These are phyloP conservation scores for Catocala fraxini DNA, from an alignment of 2,888 invertebrate genomes.

Conservation along the genomic window DNA sequence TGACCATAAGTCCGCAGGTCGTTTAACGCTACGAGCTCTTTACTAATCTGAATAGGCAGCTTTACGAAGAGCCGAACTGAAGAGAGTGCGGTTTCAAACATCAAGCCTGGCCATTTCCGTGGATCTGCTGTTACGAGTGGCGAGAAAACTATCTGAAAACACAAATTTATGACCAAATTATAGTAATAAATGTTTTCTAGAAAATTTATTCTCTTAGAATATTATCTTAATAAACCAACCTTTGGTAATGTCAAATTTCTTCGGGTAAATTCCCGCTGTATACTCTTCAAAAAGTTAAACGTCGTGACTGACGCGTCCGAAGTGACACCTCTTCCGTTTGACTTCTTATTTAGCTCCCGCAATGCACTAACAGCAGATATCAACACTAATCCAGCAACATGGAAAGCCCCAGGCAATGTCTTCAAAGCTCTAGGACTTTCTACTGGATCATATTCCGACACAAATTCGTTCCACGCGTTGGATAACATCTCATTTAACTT, in stretches of 20 bases:
- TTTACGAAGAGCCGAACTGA: slow-evolving; percentile 62
- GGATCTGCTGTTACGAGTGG: slow-evolving; percentile 79
- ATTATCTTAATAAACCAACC: slow-evolving; percentile 53
- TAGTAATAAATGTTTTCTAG: no score
- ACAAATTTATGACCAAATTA: slow-evolving; percentile 1
- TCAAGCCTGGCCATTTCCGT: slow-evolving; percentile 76
- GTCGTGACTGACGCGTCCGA: slow-evolving; percentile 79
- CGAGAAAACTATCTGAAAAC: slow-evolving; percentile 74
- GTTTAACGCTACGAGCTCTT: slow-evolving; percentile 71
- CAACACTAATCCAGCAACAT: slow-evolving; percentile 88
- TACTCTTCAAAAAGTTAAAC: slow-evolving; percentile 74
- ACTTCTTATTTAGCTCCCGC: slow-evolving; percentile 88
- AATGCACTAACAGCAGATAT: slow-evolving; percentile 90
- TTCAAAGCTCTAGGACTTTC: slow-evolving; percentile 91
- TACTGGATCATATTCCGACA: slow-evolving; percentile 92
- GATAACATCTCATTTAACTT: slow-evolving; percentile 90
- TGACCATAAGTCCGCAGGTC: slow-evolving; percentile 71
- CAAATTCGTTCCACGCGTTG: slow-evolving; percentile 94
- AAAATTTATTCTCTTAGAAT: no score
- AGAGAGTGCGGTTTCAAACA: slow-evolving; percentile 56
- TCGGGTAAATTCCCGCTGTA: slow-evolving; percentile 76
- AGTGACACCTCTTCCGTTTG: slow-evolving; percentile 61
- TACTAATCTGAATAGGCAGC: slow-evolving; percentile 67
- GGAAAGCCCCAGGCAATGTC: slow-evolving; percentile 87
- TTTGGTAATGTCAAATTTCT: slow-evolving; percentile 77